phyloP scores from a whole-genome alignment of 2,797 vertebrate species.

The Petrocephalus schoutedeni region DNA sequence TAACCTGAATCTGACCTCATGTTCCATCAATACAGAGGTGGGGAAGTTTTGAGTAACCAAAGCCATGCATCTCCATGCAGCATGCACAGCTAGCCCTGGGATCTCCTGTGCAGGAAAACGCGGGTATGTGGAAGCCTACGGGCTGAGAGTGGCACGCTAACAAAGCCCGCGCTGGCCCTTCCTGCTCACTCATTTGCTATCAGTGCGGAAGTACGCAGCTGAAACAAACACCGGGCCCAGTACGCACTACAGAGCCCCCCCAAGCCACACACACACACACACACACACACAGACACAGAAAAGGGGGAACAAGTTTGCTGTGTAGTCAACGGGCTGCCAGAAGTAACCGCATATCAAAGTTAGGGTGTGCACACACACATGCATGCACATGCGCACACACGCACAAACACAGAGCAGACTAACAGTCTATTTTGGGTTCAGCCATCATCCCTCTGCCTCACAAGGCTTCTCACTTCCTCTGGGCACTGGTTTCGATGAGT shows the following conservation, averaged over 20 bases:
- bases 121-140: neutral
- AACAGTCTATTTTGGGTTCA: slow-evolving; percentile 32
- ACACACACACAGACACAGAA: neutral
- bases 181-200: neutral
- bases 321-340: neutral
- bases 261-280: neutral
- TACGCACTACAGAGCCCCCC: neutral
- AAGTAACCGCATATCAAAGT: neutral
- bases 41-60: neutral
- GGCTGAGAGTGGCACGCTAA: neutral
- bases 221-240: neutral
- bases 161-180: neutral
- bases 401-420: slow-evolving; percentile 23
- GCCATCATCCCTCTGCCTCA: slow-evolving; percentile 34
- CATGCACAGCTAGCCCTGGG: neutral
- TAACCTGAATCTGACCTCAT: neutral
- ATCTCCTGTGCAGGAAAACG: neutral
- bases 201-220: slow-evolving; percentile 22
- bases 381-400: neutral
- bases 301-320: neutral
- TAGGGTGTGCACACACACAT: neutral
- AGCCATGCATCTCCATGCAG: neutral
- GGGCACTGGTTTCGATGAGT: neutral
- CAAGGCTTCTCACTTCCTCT: slow-evolving; percentile 24
- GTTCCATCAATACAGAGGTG: neutral